Percentiles rank a stretch among this genome's conserved stretches.
phyloP scores from a whole-genome alignment of 2,797 vertebrate genomes.

The Siniperca undulata region DNA sequence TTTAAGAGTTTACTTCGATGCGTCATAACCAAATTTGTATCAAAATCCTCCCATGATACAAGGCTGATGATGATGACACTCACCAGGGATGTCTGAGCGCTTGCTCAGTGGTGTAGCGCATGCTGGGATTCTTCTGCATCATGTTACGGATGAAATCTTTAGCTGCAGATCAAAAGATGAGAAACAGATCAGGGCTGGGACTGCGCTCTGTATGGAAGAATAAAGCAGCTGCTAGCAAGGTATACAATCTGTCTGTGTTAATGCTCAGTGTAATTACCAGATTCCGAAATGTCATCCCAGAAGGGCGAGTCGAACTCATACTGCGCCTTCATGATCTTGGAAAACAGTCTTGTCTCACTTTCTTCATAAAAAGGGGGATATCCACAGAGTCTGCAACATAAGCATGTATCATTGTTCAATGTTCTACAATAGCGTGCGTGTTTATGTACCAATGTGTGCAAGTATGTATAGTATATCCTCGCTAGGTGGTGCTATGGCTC shows the following conservation, averaged over 20 bases:
- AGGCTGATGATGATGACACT: conserved; percentile 60
- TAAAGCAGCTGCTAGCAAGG: neutral
- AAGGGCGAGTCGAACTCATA: conserved; percentile 98
- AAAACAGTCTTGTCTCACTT: conserved; percentile 94
- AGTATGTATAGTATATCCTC: conserved; percentile 10
- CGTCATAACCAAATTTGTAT: neutral
- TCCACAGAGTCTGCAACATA: conserved; percentile 91
- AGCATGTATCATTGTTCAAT: neutral
- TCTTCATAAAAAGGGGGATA: conserved; percentile 99
- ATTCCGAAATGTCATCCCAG: conserved; percentile 98
- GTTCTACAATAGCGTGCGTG: fast-evolving
- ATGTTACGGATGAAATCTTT: conserved; percentile 97
- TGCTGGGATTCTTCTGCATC: conserved; percentile 93
- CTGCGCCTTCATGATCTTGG: conserved; percentile 97
- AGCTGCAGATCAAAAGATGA: conserved; percentile 80
- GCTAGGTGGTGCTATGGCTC: conserved; percentile 52
- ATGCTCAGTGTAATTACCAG: conserved; percentile 83
- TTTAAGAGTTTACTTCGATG: neutral
- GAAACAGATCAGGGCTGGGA: neutral
- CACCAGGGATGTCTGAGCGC: conserved; percentile 96
- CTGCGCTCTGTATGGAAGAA: neutral
- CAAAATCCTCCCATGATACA: neutral
- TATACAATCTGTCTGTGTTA: fast-evolving
- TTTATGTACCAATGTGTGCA: neutral
- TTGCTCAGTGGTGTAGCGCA: conserved; percentile 91